Percentiles rank a stretch among this genome's conserved stretches.
These are phyloP conservation scores for Pseudopodoces humilis DNA, from an alignment of 2,113 vertebrate genomes.

Conservation along the genomic window DNA sequence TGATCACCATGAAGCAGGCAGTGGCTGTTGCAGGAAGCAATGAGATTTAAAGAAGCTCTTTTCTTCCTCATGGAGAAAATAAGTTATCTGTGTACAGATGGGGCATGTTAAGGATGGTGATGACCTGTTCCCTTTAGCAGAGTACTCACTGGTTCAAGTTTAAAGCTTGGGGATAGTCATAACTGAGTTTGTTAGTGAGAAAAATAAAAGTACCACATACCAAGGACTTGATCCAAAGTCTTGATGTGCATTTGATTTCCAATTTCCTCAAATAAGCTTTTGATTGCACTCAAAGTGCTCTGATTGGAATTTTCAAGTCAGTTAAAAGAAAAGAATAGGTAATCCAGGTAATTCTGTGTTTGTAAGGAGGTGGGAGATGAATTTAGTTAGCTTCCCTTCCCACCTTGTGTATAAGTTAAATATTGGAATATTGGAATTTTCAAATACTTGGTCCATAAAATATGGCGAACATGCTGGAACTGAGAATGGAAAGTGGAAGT, in stretches of 20 bases:
- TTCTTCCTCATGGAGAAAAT: accelerated
- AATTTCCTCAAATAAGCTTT: neutral
- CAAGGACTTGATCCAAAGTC: neutral
- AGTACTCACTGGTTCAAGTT: neutral
- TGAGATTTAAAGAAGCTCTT: neutral
- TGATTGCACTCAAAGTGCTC: neutral
- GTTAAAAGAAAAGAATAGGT: neutral
- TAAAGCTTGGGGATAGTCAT: neutral
- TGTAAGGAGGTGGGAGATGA: neutral
- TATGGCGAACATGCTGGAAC: neutral
- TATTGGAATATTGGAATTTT: neutral
- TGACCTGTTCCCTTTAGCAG: neutral
- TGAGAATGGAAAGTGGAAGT: neutral
- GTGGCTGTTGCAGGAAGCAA: neutral
- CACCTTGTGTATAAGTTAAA: neutral
- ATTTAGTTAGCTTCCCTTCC: neutral
- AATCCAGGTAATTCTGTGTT: neutral
- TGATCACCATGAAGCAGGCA: neutral
- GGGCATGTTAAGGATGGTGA: neutral
- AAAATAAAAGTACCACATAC: neutral
- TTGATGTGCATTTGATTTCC: neutral
- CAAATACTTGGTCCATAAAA: neutral
- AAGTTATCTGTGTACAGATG: neutral
- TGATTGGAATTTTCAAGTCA: neutral
- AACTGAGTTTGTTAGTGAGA: neutral